Percentiles rank a stretch among this genome's conserved stretches.
These are phyloP conservation scores for Cyphomyrmex costatus DNA, from an alignment of 1,140 invertebrate genomes.

Conservation along the genomic window DNA sequence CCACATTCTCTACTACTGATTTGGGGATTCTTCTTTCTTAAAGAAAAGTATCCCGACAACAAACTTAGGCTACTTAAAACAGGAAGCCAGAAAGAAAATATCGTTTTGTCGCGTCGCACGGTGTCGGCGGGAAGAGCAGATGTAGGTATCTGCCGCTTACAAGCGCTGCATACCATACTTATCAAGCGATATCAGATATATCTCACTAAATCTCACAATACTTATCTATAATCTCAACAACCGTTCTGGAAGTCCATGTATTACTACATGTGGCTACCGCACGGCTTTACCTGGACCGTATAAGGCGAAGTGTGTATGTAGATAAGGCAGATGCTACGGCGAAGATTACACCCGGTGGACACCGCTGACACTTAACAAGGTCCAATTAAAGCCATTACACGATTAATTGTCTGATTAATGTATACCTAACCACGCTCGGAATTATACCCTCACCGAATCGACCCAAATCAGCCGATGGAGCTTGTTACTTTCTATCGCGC, in stretches of 20 bases:
- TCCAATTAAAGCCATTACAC: slow-evolving; percentile 86
- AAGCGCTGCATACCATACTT: slow-evolving; percentile 71
- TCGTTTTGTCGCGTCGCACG: slow-evolving; percentile 37
- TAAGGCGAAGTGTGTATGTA: slow-evolving; percentile 39
- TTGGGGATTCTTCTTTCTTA: not conserved
- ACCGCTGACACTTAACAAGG: slow-evolving; percentile 85
- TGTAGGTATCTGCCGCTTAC: slow-evolving; percentile 59
- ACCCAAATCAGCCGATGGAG: slow-evolving; percentile 8
- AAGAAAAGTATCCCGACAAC: not conserved
- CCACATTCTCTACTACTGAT: no score
- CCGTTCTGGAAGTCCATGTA: slow-evolving; percentile 34
- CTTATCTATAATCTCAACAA: slow-evolving; percentile 85
- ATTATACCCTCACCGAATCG: slow-evolving; percentile 49
- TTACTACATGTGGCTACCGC: slow-evolving; percentile 7
- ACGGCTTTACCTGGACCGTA: slow-evolving; percentile 56
- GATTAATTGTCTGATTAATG: slow-evolving; percentile 87
- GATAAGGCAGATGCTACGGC: slow-evolving; percentile 79
- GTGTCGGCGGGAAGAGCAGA: not conserved
- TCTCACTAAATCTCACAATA: slow-evolving; percentile 82
- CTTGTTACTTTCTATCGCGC: slow-evolving; percentile 34
- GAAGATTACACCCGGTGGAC: slow-evolving; percentile 80
- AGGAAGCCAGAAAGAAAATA: not conserved
- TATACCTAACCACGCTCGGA: slow-evolving; percentile 77
- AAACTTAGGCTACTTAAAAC: slow-evolving; percentile 13
- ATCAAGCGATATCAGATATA: slow-evolving; percentile 81